Evolutionary conservation across 2,888 invertebrate genomes (phyloP), one percentile per base, ranked within the genome.

Genomic region (Pristionchus entomophagus): DNA sequence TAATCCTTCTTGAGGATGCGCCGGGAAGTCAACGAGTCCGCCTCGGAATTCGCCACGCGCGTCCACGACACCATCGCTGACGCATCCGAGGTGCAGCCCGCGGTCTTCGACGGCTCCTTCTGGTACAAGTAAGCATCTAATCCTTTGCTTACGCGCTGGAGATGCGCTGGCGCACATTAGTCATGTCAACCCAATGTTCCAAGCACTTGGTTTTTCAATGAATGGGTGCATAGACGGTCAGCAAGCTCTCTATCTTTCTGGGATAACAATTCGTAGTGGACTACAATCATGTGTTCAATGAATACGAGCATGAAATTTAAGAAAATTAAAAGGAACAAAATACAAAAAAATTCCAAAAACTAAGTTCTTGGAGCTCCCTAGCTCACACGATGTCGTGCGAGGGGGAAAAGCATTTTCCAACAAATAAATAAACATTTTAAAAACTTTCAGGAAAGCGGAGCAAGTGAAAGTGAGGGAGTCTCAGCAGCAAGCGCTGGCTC

Each of bases 81-180:
- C 35, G 84, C 69, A 14, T 65, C 84, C 35, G 69, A 32, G 35
- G 38, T 38, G 41, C 22, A 0, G 19, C 49, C 84, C 5, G 49
- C 84, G n/a, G 45, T 69, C n/a, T 69, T 84, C 49, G 65, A 84
- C 49, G 84, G 84, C 4, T 65, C 65, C 22, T 53, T 84, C 35
- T 84, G 84, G 84, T 84, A 84, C 69, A 84, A 84, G 84, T 84
- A 59, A n/a, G n/a, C 17, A 59, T 78, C 1, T 2, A 32, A 51
- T 73, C 26, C 6, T 22, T 26, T 41, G 2, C 45, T 45, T n/a
- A 26, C 73, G n/a, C 41, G 26, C 38, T 10, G 5, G 41, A 2
- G 73, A 26, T 73, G 45, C n/a, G 41, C 73, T 73, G 45, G 17
- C 73, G 41, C 73, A 17, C 10, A 22, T 56, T 8, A 56, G n/a